phyloP scores from a whole-genome alignment of 2,888 invertebrate genomes.

The Saturnia japonica region DNA sequence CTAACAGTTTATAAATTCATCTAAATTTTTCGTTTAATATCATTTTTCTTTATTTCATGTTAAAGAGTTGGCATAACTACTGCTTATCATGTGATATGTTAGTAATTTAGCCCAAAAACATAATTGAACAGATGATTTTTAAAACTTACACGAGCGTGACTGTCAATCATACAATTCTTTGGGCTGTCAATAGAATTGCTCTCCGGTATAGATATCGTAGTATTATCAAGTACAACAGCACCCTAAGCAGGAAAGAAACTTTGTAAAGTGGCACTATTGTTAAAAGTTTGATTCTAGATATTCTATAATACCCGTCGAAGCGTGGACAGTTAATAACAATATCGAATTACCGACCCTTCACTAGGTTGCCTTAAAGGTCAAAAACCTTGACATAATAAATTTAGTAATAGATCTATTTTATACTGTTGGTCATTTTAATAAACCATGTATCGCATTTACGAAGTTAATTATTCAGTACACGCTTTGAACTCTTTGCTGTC shows the following conservation, averaged over 20 bases:
- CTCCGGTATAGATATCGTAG: background rate
- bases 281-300: too few relatives aligned
- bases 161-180: background rate
- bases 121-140: background rate
- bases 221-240: background rate
- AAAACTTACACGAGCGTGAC: background rate
- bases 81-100: background rate
- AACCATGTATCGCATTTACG: conserved; percentile 36
- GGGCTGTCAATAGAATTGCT: background rate
- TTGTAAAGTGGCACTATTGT: too few relatives aligned
- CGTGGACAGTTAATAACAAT: background rate
- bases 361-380: background rate
- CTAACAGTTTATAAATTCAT: too few relatives aligned
- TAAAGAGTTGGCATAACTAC: background rate
- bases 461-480: conserved; percentile 47
- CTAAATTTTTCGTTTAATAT: background rate
- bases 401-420: conserved; percentile 19
- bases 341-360: background rate
- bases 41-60: background rate
- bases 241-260: too few relatives aligned
- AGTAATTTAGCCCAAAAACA: too few relatives aligned
- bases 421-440: conserved; percentile 28
- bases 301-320: too few relatives aligned
- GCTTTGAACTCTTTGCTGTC: conserved; percentile 33
- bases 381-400: background rate